Percentiles rank a stretch among this genome's conserved stretches.
phyloP scores from a whole-genome alignment of 2,797 vertebrate genomes.

The Siniperca undulata region DNA sequence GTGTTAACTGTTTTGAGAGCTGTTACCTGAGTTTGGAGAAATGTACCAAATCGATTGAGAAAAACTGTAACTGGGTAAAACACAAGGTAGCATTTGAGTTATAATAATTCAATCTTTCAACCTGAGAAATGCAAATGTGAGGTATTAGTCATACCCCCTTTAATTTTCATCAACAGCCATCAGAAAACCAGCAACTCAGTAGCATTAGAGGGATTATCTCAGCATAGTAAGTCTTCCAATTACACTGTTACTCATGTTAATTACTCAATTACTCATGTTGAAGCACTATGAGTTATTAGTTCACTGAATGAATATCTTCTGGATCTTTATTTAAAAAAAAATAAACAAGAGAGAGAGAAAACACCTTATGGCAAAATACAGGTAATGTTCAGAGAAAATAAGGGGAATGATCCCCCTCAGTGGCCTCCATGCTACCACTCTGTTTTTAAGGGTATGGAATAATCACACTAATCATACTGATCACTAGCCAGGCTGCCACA shows the following conservation, averaged over 20 bases:
- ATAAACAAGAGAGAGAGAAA: background rate
- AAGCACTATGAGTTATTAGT: background rate
- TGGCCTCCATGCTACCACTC: background rate
- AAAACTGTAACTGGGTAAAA: constrained; percentile 1
- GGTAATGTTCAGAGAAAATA: background rate
- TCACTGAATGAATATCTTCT: background rate
- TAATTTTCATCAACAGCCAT: background rate
- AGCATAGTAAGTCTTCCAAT: background rate
- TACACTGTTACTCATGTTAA: background rate
- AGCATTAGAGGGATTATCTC: background rate
- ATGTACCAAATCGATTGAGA: no score
- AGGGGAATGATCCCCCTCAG: background rate
- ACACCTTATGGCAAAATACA: constrained; percentile 5
- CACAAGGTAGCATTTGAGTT: background rate
- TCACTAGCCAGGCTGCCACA: background rate
- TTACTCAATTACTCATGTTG: background rate
- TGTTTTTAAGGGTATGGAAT: background rate
- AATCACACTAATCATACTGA: background rate
- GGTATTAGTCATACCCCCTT: background rate
- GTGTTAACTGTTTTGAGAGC: no score
- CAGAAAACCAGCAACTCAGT: background rate
- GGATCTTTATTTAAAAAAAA: background rate
- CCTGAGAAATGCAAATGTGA: constrained; percentile 49
- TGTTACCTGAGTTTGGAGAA: no score
- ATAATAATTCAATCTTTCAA: constrained; percentile 9